phyloP scores from a whole-genome alignment of 2,888 invertebrate species.

The Ryuthela nishihirai region DNA sequence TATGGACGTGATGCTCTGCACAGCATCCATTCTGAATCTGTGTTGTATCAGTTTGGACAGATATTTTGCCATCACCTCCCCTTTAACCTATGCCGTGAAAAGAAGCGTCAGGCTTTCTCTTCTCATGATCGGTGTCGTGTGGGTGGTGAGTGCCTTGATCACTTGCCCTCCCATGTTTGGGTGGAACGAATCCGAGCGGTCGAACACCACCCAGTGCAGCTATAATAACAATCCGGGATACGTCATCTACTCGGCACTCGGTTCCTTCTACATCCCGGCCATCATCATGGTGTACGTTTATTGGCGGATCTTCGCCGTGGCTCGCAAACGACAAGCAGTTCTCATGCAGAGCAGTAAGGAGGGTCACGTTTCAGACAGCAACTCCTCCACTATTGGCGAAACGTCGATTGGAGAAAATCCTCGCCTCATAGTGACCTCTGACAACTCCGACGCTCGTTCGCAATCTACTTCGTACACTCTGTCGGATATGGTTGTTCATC shows the following conservation, averaged over 20 bases:
- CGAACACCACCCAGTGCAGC: constrained; percentile 39
- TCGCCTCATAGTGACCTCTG: too few relatives aligned
- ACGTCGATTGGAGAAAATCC: constrained; percentile 2
- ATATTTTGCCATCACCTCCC: constrained; percentile 49
- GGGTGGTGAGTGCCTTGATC: constrained; percentile 45
- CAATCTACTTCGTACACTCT: neutral
- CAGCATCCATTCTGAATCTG: constrained; percentile 48
- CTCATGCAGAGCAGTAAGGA: constrained; percentile 30
- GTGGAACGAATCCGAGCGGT: constrained; percentile 43
- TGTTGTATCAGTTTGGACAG: constrained; percentile 48
- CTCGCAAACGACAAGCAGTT: constrained; percentile 30
- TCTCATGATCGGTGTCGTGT: constrained; percentile 47
- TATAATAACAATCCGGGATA: constrained; percentile 46
- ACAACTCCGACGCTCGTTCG: too few relatives aligned
- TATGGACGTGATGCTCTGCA: constrained; percentile 48
- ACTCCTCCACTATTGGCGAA: constrained; percentile 28
- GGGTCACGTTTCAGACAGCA: constrained; percentile 26
- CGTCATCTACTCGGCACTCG: constrained; percentile 46
- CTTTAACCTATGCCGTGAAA: constrained; percentile 46
- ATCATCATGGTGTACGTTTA: constrained; percentile 49
- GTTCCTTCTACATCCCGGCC: constrained; percentile 48
- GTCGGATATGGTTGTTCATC: too few relatives aligned
- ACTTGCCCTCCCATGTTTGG: constrained; percentile 48
- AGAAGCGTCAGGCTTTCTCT: constrained; percentile 44
- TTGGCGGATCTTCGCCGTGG: constrained; percentile 47